Base-by-base conservation (phyloP, 2,888 invertebrate species). In the Calliopum simillimum region DNA sequence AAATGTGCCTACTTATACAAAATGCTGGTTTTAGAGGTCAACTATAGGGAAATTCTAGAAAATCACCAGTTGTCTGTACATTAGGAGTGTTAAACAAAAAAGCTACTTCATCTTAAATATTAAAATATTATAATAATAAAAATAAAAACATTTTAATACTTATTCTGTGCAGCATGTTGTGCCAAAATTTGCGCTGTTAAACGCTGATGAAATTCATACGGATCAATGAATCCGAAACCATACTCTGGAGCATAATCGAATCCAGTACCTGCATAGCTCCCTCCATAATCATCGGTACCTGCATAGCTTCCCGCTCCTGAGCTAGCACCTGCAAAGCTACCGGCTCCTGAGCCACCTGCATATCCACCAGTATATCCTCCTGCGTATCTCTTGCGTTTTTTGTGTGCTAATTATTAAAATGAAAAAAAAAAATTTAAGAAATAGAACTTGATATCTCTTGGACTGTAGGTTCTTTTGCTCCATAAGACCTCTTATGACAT, bases 191-290 rank as follows among this genome's bases (percentile, higher is more conserved):
- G 82, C 13, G 79, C 78, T 14, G 83, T 84, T 74, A 84, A 70
- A 71, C 82, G 82, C 74, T 84, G 84, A 69, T 84, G 84, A 73
- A 84, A 84, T 14, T 75, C 72, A 46, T 77, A 84, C 41, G 84
- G 84, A 79, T 84, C 84, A 51, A 80, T 76, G 69, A 84, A 83
- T 12, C 75, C 77, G 46, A 71, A 72, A 61, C 81, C 83, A 58
- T 79, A 80, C 43, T 79, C 70, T 8, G 84, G 79, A 4, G 79
- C 79, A 71, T 78, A 79, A 43, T 73, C 70, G 21, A 67, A 69
- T 14, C 63, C 56, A 23, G 73, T 77, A 25, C 79, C 81, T 69
- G 78, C 79, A 47, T 77, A 77, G 49, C 80, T 78, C 46, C 71
- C 74, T 74, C 64, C 75, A 46, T 73, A 68, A 53, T 70, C 74